A percentile compares a stretch with the other conserved stretches of the same genome.
Evolutionary conservation across 2,797 vertebrate genomes (phyloP).

Genomic region (Cirrhinus mrigala): DNA sequence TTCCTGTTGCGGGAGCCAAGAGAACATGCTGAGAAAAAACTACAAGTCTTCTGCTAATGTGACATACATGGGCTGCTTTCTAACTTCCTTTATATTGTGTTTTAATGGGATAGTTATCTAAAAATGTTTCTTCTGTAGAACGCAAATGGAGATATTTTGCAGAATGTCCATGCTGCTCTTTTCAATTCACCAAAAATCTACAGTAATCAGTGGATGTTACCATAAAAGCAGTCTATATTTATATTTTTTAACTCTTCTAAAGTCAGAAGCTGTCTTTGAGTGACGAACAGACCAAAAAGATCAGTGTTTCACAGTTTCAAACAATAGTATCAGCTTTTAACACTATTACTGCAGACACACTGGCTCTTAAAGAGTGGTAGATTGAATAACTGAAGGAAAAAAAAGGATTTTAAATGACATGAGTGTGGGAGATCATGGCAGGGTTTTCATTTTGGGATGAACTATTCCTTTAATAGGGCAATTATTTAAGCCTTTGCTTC

Average conservation of each 20-base stretch:
- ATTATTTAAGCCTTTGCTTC: slow-evolving; percentile 2
- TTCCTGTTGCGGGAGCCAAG: slow-evolving; percentile 1
- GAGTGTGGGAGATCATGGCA: not conserved
- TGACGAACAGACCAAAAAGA: not conserved
- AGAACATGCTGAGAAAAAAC: not conserved
- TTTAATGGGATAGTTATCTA: too few species aligned
- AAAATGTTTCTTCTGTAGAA: not conserved
- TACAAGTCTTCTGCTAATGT: not conserved
- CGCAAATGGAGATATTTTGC: too few species aligned
- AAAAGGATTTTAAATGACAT: not conserved
- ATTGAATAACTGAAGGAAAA: not conserved
- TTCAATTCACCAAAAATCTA: not conserved
- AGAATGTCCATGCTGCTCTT: too few species aligned
- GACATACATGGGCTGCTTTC: not conserved
- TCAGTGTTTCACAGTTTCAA: not conserved
- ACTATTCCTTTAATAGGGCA: not conserved
- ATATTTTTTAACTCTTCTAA: not conserved
- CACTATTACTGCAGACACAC: not conserved
- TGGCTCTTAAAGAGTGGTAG: not conserved
- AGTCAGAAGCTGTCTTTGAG: too few species aligned
- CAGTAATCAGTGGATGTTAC: too few species aligned
- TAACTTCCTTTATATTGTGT: not conserved
- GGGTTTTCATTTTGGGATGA: not conserved
- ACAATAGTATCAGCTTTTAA: not conserved
- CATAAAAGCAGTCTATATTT: not conserved